Percentiles rank a stretch among this genome's conserved stretches.
These are phyloP conservation scores for Cerastis leucographa DNA, from an alignment of 2,888 invertebrate genomes.

Conservation along the genomic window DNA sequence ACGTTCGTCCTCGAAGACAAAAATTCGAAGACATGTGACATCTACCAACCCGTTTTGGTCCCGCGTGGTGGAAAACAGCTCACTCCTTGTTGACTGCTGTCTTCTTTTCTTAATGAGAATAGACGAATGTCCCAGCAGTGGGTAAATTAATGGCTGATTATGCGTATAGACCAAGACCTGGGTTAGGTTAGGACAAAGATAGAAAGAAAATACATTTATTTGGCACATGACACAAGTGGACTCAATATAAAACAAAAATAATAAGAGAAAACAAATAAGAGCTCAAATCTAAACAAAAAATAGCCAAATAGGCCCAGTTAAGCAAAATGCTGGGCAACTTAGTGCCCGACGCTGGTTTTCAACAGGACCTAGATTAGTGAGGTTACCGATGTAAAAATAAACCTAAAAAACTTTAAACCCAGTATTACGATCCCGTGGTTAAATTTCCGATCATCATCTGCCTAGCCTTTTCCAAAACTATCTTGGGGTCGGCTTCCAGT, in stretches of 20 bases:
- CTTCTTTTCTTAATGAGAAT: too few species aligned
- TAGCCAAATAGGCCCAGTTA: not conserved
- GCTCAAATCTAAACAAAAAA: too few species aligned
- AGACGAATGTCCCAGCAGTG: not conserved
- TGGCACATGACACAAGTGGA: not conserved
- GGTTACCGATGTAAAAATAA: not conserved
- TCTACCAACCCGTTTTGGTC: not conserved
- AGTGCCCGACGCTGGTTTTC: not conserved
- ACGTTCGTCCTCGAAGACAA: not conserved
- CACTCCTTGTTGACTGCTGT: too few species aligned
- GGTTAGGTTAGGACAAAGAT: too few species aligned
- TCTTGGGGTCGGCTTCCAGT: too few species aligned
- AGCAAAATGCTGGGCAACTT: not conserved
- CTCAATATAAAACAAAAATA: too few species aligned
- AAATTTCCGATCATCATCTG: not conserved
- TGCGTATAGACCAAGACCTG: too few species aligned
- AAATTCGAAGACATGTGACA: not conserved
- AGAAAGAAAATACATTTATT: too few species aligned
- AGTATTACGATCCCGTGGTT: not conserved
- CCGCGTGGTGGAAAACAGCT: not conserved
- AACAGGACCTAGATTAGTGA: not conserved
- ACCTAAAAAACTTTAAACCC: too few species aligned
- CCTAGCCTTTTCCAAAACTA: too few species aligned
- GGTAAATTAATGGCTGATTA: not conserved
- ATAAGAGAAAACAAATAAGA: too few species aligned